Evolutionary conservation across 2,797 vertebrate genomes (phyloP), one percentile per base, ranked within the genome.

Genomic region (Acrossocheilus wenchowensis): DNA sequence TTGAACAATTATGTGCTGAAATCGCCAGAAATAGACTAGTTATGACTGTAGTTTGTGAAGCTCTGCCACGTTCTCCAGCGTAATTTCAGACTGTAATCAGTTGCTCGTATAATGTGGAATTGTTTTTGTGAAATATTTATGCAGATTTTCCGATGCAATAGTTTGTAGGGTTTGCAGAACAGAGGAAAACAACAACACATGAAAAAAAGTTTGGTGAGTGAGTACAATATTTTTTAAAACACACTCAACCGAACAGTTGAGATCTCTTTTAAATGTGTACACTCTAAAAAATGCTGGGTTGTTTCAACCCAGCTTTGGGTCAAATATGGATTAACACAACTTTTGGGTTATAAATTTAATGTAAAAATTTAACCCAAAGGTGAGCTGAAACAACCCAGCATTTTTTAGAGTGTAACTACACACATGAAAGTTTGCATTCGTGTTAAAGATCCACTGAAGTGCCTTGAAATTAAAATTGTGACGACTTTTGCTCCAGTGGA

Each of bases 91-190:
- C 12, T 30, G 26, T 68, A 81, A 81, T 81, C 62, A 66, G n/a
- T 81, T 81, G 60, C 79, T 81, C 2, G 3, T 21, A 68, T 81
- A 26, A 68, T 50, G 78, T 66, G 60, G 43, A 50, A 68, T 81
- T 81, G 79, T 81, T 50, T 81, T 68, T 81, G 41, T 34, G 79
- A 36, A 81, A 81, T 68, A 81, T 48, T 36, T 50, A 68, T 36
- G 62, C 79, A 68, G 62, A 81, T 81, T 81, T 66, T 81, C 62
- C 1, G 1, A 36, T 68, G 62, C 62, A 66, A 45, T 50, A 43
- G 57, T 48, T 80, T 66, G 60, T 30, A 23, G 17, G 41, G 26
- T 3, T 68, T 68, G 78, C 41, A 48, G 43, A 81, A 68, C 17
- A 81, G 19, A 54, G n/a, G 17, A 81, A 81, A 81, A 68, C 62